Conservation (phyloP, 2,888 invertebrate genomes). For the Eristalis tenax region DNA sequence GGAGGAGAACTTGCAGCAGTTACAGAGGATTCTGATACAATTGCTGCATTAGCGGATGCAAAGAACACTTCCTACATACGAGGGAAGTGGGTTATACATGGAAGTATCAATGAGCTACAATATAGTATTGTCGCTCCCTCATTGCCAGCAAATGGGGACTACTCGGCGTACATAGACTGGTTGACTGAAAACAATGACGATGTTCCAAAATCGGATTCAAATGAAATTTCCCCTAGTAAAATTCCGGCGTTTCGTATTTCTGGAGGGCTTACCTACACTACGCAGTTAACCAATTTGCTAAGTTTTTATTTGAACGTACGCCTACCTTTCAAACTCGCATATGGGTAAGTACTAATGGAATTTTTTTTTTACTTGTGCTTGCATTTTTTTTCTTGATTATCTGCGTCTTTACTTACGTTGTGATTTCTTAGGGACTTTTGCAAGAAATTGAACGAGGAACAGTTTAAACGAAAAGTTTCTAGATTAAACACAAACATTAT, state of each 20-base stretch:
- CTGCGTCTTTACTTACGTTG: not conserved
- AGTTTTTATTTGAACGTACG: constrained; percentile 92
- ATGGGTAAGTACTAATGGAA: constrained; percentile 82
- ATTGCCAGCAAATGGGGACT: constrained; percentile 91
- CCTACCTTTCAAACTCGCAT: constrained; percentile 88
- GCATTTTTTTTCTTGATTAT: not conserved
- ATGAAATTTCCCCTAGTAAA: constrained; percentile 83
- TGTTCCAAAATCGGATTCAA: constrained; percentile 79
- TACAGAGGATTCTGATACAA: constrained; percentile 79
- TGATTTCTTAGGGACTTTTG: constrained; percentile 87
- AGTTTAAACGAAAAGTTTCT: constrained; percentile 88
- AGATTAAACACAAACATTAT: constrained; percentile 90
- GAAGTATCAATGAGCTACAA: constrained; percentile 86
- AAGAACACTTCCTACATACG: constrained; percentile 90
- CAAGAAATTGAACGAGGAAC: constrained; percentile 86
- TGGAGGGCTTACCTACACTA: constrained; percentile 92
- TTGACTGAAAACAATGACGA: constrained; percentile 83
- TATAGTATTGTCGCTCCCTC: constrained; percentile 92
- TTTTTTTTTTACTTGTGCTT: not conserved
- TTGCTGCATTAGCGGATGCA: constrained; percentile 86
- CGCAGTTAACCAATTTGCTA: constrained; percentile 91
- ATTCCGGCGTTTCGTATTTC: constrained; percentile 88
- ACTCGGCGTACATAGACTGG: constrained; percentile 89
- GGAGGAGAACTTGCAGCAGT: constrained; percentile 52
- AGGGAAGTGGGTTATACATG: constrained; percentile 87